Percentiles rank a stretch among this genome's conserved stretches.
Conservation (phyloP, 2,113 vertebrate species). For the Myrmecophaga tridactyla region DNA sequence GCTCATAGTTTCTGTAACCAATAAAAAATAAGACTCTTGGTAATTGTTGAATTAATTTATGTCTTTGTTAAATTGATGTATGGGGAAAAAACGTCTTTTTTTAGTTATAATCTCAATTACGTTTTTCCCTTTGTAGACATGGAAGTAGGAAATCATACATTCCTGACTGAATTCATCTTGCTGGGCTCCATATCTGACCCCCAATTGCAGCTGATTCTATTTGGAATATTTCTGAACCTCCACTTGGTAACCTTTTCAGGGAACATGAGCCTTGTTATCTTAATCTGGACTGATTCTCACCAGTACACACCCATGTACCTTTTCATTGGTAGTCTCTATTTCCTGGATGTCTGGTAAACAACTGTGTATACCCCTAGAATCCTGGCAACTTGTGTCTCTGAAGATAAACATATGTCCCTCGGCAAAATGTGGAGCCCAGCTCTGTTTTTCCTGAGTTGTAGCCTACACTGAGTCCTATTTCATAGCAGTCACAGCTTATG, state of each 20-base stretch:
- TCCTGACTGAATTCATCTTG: conserved; percentile 64
- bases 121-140: not conserved
- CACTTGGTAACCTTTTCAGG: conserved; percentile 49
- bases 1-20: no score
- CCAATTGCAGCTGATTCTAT: conserved; percentile 40
- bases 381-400: conserved; percentile 56
- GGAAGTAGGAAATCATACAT: conserved; percentile 54
- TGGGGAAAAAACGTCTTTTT: not conserved
- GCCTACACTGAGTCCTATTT: conserved; percentile 65
- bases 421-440: conserved; percentile 59
- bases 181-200: conserved; percentile 55
- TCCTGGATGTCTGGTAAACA: conserved; percentile 73
- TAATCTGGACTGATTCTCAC: conserved; percentile 28
- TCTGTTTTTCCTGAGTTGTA: conserved; percentile 61
- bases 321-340: conserved; percentile 68
- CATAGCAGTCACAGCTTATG: conserved; percentile 54
- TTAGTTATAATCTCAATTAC: not conserved
- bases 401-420: conserved; percentile 66
- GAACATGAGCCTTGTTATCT: conserved; percentile 60
- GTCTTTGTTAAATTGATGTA: not conserved
- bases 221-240: conserved; percentile 52
- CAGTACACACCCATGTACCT: conserved; percentile 73
- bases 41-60: not conserved
- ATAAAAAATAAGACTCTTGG: no score
- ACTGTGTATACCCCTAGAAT: conserved; percentile 71